Evolutionary conservation across 2,113 vertebrate genomes (phyloP).

Genomic region (Centropus unirufus): DNA sequence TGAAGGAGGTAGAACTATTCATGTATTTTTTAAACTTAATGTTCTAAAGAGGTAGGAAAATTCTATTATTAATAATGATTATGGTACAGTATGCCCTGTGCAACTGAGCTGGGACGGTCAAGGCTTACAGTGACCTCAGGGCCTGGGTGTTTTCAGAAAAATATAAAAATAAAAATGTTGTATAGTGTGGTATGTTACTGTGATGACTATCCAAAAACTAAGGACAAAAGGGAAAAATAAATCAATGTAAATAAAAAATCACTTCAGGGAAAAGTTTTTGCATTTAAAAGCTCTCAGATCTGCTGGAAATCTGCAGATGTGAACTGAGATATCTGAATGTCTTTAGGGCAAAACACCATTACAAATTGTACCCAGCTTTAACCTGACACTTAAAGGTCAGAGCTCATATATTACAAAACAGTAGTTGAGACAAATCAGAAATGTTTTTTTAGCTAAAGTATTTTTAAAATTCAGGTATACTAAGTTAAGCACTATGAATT

Average conservation of each 20-base stretch:
- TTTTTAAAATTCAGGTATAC: not conserved
- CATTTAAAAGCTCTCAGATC: not conserved
- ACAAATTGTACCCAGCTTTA: not conserved
- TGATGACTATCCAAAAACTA: not conserved
- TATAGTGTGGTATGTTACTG: not conserved
- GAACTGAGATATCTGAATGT: not conserved
- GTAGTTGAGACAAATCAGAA: not conserved
- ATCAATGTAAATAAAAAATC: not conserved
- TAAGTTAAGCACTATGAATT: not conserved
- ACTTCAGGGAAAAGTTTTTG: not conserved
- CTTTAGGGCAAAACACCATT: not conserved
- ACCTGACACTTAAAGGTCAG: not conserved
- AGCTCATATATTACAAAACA: not conserved
- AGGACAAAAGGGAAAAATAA: not conserved
- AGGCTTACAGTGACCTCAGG: not conserved
- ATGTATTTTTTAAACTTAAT: not conserved
- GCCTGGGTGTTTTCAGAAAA: not conserved
- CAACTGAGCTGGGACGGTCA: no score
- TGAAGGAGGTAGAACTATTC: not conserved
- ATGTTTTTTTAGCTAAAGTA: not conserved
- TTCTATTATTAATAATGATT: not conserved
- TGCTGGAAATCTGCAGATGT: not conserved
- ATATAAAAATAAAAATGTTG: not conserved
- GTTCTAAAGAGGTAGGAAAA: not conserved
- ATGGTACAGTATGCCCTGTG: not conserved